These are phyloP conservation scores for Drosophila micromelanica DNA, from an alignment of 1,140 invertebrate genomes.

Conservation along the genomic window DNA sequence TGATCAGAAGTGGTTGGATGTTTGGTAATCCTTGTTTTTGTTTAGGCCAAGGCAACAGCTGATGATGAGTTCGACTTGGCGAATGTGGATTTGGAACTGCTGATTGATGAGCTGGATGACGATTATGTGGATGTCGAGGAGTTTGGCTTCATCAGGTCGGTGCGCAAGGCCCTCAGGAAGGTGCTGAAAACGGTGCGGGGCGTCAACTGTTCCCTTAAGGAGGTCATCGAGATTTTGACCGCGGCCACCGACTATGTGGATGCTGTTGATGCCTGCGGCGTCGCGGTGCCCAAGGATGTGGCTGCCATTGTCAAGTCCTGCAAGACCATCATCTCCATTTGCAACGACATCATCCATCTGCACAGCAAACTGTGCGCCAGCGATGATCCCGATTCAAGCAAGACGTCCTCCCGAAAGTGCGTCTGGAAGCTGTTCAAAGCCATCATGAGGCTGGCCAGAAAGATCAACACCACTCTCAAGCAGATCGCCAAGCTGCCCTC, in stretches of 20 bases:
- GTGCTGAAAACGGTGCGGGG: conserved; percentile 47
- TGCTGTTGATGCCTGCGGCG: conserved; percentile 40
- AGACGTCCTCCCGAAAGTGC: neutral
- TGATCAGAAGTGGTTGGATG: neutral
- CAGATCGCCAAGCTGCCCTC: conserved; percentile 31
- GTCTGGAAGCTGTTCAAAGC: neutral
- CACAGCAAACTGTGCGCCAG: conserved; percentile 32
- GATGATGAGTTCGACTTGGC: neutral
- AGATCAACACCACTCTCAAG: conserved; percentile 39
- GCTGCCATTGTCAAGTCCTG: conserved; percentile 31
- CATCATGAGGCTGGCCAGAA: conserved; percentile 16
- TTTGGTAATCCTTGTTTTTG: neutral
- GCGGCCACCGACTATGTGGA: conserved; percentile 48
- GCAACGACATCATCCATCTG: conserved; percentile 42
- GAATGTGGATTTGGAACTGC: conserved; percentile 4
- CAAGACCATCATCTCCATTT: conserved; percentile 37
- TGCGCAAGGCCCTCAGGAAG: conserved; percentile 18
- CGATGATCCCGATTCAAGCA: neutral
- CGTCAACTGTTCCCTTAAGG: conserved; percentile 55
- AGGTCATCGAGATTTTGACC: conserved; percentile 27
- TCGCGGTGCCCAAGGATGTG: conserved; percentile 49
- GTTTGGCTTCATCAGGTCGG: conserved; percentile 20
- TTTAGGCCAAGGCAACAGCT: conserved; percentile 36
- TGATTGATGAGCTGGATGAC: conserved; percentile 22
- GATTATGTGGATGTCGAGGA: conserved; percentile 52